A percentile compares a stretch with the other conserved stretches of the same genome.
Evolutionary conservation across 2,797 vertebrate genomes (phyloP).

Genomic region (Eremophila alpestris): DNA sequence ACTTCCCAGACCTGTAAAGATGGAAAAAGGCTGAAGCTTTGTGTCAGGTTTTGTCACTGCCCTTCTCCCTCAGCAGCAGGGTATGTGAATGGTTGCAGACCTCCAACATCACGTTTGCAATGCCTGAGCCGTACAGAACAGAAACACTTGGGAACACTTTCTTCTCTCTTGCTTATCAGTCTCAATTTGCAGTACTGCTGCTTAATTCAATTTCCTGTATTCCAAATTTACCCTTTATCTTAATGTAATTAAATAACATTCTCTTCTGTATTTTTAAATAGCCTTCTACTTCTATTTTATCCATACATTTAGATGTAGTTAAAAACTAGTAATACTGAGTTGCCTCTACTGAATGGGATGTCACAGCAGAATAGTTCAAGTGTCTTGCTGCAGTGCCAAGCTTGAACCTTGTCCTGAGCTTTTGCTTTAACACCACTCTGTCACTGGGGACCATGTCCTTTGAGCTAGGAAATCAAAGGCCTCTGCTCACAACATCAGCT

Average conservation of each 20-base stretch:
- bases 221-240: background rate
- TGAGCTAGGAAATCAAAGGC: background rate
- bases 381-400: accelerated
- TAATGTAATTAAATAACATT: background rate
- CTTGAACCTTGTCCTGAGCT: background rate
- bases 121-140: background rate
- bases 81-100: background rate
- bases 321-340: background rate
- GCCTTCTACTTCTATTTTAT: background rate
- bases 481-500: background rate
- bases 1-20: background rate
- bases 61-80: accelerated
- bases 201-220: background rate
- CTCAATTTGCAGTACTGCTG: background rate
- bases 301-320: background rate
- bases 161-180: background rate
- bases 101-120: background rate
- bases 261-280: background rate
- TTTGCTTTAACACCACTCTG: background rate
- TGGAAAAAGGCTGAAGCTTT: background rate
- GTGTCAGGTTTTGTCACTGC: background rate
- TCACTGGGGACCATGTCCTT: background rate
- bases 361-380: background rate
- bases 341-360: background rate
- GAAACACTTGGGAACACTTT: background rate